These are phyloP conservation scores for Clarias pachynema DNA, from an alignment of 2,797 vertebrate species.

Conservation along the genomic window DNA sequence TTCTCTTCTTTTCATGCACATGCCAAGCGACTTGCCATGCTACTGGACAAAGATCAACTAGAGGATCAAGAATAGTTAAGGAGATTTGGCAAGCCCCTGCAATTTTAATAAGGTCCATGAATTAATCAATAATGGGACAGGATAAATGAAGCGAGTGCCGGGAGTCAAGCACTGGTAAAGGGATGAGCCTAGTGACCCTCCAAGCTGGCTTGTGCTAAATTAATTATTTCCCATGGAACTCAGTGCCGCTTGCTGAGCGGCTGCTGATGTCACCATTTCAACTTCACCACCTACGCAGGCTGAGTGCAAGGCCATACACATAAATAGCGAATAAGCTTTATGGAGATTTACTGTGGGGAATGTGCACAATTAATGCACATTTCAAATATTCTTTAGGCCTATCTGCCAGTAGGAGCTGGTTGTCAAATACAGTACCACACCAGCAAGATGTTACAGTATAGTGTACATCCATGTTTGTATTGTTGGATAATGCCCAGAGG, in stretches of 20 bases:
- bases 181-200: slow-evolving; percentile 61
- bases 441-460: neutral
- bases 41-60: slow-evolving; percentile 62
- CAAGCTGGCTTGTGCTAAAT: slow-evolving; percentile 68
- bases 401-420: neutral
- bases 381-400: slow-evolving; percentile 54
- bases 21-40: slow-evolving; percentile 62
- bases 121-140: slow-evolving; percentile 73
- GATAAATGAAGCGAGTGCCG: slow-evolving; percentile 64
- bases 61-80: slow-evolving; percentile 68
- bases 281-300: slow-evolving; percentile 44
- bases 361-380: slow-evolving; percentile 60
- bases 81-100: slow-evolving; percentile 74
- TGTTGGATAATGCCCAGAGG: neutral
- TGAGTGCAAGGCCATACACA: slow-evolving; percentile 55
- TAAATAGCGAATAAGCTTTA: slow-evolving; percentile 51
- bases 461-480: neutral
- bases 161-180: slow-evolving; percentile 64
- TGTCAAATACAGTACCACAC: neutral
- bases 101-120: slow-evolving; percentile 75
- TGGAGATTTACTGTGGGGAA: slow-evolving; percentile 53
- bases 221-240: slow-evolving; percentile 72
- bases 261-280: slow-evolving; percentile 49
- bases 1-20: slow-evolving; percentile 53
- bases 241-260: slow-evolving; percentile 54